Conservation (phyloP, 2,888 invertebrate genomes). For the Meteorus colon region DNA sequence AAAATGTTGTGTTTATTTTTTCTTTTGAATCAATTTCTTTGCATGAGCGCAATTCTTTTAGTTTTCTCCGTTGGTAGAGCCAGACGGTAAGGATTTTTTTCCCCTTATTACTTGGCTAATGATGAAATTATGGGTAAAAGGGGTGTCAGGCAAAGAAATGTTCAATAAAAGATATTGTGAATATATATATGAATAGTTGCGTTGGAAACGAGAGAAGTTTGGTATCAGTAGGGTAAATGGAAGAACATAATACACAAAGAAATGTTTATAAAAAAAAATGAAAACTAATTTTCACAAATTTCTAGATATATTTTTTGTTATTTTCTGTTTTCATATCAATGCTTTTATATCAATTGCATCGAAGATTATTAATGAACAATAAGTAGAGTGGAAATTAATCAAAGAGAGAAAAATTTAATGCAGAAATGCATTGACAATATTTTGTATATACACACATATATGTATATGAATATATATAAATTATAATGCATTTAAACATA, state of each 20-base stretch:
- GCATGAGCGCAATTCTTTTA: not conserved
- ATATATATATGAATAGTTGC: not conserved
- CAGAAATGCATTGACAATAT: conserved; percentile 37
- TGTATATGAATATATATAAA: conserved; percentile 26
- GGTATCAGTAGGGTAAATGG: conserved; percentile 35
- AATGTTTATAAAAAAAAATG: conserved; percentile 54
- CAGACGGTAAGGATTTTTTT: no score
- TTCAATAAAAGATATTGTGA: not conserved
- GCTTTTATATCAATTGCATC: conserved; percentile 48
- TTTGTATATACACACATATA: conserved; percentile 39
- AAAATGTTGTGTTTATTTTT: conserved; percentile 36
- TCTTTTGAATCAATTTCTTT: conserved; percentile 26
- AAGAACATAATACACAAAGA: conserved; percentile 62
- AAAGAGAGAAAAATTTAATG: conserved; percentile 46
- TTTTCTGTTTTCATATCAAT: conserved; percentile 44
- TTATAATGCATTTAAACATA: no score
- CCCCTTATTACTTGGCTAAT: not conserved
- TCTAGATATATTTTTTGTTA: conserved; percentile 59
- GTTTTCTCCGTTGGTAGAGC: conserved; percentile 2
- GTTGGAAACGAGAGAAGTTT: not conserved
- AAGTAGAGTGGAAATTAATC: conserved; percentile 46
- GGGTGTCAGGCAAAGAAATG: not conserved
- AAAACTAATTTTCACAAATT: conserved; percentile 57
- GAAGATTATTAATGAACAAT: conserved; percentile 44
- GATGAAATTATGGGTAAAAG: not conserved